Evolutionary conservation across 2,888 invertebrate species (phyloP).

Genomic region (Meganola albula): DNA sequence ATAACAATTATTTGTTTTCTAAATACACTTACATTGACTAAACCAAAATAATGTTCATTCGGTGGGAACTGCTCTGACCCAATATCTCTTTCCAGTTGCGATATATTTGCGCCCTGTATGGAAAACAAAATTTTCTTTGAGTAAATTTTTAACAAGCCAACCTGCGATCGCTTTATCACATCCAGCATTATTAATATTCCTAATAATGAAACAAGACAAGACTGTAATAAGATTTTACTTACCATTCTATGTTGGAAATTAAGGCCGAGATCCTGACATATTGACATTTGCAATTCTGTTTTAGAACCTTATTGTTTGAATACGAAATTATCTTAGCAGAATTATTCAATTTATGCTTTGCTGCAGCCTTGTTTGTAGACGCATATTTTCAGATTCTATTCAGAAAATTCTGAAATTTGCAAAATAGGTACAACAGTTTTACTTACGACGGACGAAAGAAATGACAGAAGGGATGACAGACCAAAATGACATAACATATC

Average conservation of each 20-base stretch:
- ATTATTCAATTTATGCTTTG: too few relatives aligned
- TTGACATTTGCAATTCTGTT: slow-evolving; percentile 77
- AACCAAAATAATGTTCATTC: slow-evolving; percentile 99
- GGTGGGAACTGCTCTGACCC: slow-evolving; percentile 98
- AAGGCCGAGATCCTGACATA: slow-evolving; percentile 78
- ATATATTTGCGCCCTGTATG: slow-evolving; percentile 98
- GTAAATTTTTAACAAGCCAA: too few relatives aligned
- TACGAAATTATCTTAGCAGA: too few relatives aligned
- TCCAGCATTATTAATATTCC: too few relatives aligned
- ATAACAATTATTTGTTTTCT: neutral
- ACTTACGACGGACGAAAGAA: too few relatives aligned
- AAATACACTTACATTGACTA: slow-evolving; percentile 94
- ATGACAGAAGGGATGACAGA: too few relatives aligned
- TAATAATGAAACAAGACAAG: too few relatives aligned
- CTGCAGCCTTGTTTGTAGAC: slow-evolving; percentile 41
- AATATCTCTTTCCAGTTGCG: slow-evolving; percentile 99
- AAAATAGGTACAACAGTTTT: slow-evolving; percentile 54
- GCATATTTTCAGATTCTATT: slow-evolving; percentile 54
- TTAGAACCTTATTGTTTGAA: slow-evolving; percentile 50
- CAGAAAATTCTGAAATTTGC: slow-evolving; percentile 44
- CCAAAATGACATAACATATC: too few relatives aligned
- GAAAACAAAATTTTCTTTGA: too few relatives aligned
- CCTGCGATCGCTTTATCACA: too few relatives aligned
- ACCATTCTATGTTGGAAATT: slow-evolving; percentile 78
- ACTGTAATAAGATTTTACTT: too few relatives aligned